Percentiles rank a stretch among this genome's conserved stretches.
phyloP scores from a whole-genome alignment of 2,113 vertebrate species.

The Notothenia rossii region DNA sequence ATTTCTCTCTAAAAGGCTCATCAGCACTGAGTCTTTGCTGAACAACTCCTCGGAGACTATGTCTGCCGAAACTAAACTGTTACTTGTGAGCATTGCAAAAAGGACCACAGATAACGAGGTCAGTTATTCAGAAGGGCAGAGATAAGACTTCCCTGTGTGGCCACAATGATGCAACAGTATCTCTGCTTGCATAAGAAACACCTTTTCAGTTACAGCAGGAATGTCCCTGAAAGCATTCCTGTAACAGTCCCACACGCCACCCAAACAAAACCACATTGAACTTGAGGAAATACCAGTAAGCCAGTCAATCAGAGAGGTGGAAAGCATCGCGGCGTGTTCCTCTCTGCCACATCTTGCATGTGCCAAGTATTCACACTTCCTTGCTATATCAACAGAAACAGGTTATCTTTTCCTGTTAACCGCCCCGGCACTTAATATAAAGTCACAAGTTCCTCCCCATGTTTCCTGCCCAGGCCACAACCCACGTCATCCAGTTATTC shows the following conservation, averaged over 20 bases:
- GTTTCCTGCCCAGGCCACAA: constrained; percentile 83
- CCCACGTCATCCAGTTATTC: constrained; percentile 78
- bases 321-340: constrained; percentile 45
- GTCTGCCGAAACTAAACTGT: neutral
- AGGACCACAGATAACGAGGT: neutral
- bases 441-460: constrained; percentile 82
- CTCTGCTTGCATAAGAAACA: constrained; percentile 38
- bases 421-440: constrained; percentile 83
- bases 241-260: constrained; percentile 50
- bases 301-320: constrained; percentile 54
- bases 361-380: constrained; percentile 77
- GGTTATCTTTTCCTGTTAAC: constrained; percentile 85
- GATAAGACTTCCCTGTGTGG: neutral
- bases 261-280: constrained; percentile 63
- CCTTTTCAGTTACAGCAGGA: constrained; percentile 32
- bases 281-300: constrained; percentile 70
- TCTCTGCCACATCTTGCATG: constrained; percentile 53
- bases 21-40: neutral
- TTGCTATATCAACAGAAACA: constrained; percentile 75
- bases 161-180: constrained; percentile 35
- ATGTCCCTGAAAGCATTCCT: constrained; percentile 63
- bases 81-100: neutral
- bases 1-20: neutral
- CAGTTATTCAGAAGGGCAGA: constrained; percentile 13
- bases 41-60: neutral